These are phyloP conservation scores for Chrysoperla carnea DNA, from an alignment of 1,140 invertebrate species.

Conservation along the genomic window DNA sequence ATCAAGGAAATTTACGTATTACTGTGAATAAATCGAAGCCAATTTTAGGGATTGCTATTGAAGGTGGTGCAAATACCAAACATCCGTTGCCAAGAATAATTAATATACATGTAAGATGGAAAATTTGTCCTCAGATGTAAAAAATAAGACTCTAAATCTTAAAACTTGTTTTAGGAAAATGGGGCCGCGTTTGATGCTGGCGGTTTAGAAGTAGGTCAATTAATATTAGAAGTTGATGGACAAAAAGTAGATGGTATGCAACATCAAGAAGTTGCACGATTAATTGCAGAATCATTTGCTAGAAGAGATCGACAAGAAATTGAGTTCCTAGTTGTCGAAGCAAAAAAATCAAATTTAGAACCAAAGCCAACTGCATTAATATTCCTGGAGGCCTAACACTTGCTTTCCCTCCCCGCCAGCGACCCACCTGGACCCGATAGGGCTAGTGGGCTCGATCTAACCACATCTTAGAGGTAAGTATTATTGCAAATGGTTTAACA, in stretches of 20 bases:
- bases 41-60: constrained; percentile 88
- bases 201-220: constrained; percentile 79
- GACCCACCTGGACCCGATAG: constrained; percentile 42
- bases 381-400: constrained; percentile 76
- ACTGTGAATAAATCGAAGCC: constrained; percentile 83
- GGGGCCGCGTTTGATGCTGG: constrained; percentile 85
- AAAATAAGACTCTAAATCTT: not conserved
- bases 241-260: constrained; percentile 67
- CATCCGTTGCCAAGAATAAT: constrained; percentile 89
- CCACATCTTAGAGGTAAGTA: constrained; percentile 15
- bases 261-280: constrained; percentile 61
- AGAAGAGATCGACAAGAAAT: constrained; percentile 69
- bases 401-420: constrained; percentile 58
- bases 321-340: constrained; percentile 77
- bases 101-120: constrained; percentile 74
- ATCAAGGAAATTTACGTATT: constrained; percentile 69
- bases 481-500: too few species aligned
- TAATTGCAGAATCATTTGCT: constrained; percentile 80
- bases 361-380: constrained; percentile 73
- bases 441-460: constrained; percentile 39
- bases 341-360: constrained; percentile 76
- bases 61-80: constrained; percentile 88
- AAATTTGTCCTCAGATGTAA: not conserved
- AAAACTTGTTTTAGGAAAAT: constrained; percentile 49
- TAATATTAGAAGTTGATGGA: constrained; percentile 86